Evolutionary conservation across 2,113 vertebrate species (phyloP).

Genomic region (Leucosticte australis): DNA sequence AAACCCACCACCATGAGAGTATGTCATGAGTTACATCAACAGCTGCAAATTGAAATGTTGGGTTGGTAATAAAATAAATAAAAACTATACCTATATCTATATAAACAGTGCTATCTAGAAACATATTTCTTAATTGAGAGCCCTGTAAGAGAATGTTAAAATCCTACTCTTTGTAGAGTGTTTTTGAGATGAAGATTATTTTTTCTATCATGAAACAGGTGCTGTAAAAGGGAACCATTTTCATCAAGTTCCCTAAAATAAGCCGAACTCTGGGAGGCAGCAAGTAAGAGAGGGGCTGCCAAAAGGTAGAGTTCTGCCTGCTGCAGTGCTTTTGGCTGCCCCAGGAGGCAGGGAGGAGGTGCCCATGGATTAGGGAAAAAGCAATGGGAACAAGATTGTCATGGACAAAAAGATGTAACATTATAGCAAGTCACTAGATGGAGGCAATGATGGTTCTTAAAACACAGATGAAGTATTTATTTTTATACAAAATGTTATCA

Average conservation of each 20-base stretch:
- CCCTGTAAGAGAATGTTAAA: neutral
- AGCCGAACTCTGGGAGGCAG: neutral
- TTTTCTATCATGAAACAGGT: neutral
- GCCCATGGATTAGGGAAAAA: neutral
- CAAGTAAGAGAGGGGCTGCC: neutral
- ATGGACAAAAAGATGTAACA: neutral
- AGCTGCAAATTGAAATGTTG: conserved; percentile 69
- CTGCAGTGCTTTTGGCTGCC: neutral
- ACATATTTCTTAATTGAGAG: conserved; percentile 50
- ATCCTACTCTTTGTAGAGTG: neutral
- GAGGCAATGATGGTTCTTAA: neutral
- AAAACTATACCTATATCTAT: conserved; percentile 73
- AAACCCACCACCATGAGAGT: neutral
- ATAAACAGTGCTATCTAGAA: conserved; percentile 46
- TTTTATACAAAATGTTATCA: conserved; percentile 35
- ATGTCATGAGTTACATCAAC: conserved; percentile 61
- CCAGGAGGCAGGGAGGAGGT: neutral
- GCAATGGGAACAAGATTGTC: neutral
- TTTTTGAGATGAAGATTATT: neutral
- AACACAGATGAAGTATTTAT: conserved; percentile 9
- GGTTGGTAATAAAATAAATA: conserved; percentile 73
- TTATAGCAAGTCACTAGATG: neutral
- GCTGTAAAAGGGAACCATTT: neutral
- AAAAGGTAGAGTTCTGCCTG: neutral
- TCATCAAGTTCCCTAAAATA: neutral